Evolutionary conservation across 37 sponge, comb jelly and placozoan species (phyloP).

Genomic region (Chondrosia reniformis): DNA sequence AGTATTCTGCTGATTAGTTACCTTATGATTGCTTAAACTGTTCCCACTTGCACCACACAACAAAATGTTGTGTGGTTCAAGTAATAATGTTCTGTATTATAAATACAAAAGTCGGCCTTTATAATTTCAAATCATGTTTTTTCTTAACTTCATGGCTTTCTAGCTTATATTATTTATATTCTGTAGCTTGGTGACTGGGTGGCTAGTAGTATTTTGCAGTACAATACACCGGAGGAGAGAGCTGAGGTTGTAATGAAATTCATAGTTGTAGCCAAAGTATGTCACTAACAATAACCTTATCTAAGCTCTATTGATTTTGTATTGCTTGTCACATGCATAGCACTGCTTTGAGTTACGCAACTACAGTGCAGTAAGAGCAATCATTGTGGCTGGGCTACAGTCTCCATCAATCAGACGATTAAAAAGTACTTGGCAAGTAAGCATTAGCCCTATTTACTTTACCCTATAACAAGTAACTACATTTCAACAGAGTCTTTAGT

Average conservation of each 20-base stretch:
- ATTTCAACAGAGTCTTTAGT: not conserved
- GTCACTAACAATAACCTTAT: not conserved
- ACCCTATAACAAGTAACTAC: not conserved
- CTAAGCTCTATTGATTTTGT: no score
- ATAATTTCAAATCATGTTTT: no score
- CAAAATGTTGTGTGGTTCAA: no score
- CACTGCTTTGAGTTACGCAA: slow-evolving; percentile 74
- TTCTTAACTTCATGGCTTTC: no score
- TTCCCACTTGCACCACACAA: no score
- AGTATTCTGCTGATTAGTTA: no score
- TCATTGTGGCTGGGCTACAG: slow-evolving; percentile 76
- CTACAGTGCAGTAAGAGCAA: slow-evolving; percentile 82
- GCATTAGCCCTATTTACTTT: not conserved
- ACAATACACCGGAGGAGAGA: slow-evolving; percentile 61
- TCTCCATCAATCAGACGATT: slow-evolving; percentile 74
- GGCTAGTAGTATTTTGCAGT: slow-evolving; percentile 45
- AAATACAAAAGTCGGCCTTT: no score
- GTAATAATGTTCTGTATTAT: no score
- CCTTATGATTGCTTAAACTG: no score
- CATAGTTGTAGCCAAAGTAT: slow-evolving; percentile 58
- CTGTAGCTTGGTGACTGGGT: slow-evolving; percentile 77
- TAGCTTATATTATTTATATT: no score
- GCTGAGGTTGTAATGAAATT: slow-evolving; percentile 51
- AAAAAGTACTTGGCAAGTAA: slow-evolving; percentile 66
- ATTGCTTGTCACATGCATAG: slow-evolving; percentile 23